Conservation (phyloP, 2,888 invertebrate genomes). For the Mythimna loreyi region DNA sequence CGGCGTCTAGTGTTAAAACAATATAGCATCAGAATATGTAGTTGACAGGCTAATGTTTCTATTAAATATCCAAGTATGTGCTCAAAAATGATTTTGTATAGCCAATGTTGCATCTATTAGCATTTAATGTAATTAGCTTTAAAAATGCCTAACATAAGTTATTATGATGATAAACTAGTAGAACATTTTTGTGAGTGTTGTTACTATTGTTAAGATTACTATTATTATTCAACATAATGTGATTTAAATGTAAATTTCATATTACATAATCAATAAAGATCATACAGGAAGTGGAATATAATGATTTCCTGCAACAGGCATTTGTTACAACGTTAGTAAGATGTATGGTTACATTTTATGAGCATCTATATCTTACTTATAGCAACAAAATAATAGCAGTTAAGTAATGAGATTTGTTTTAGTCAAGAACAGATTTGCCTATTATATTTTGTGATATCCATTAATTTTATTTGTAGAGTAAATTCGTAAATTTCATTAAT, state of each 20-base stretch:
- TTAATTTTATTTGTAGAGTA: slow-evolving; percentile 60
- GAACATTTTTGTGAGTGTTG: slow-evolving; percentile 41
- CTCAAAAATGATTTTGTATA: slow-evolving; percentile 59
- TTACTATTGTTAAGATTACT: slow-evolving; percentile 49
- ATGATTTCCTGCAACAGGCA: slow-evolving; percentile 25
- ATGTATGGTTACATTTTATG: slow-evolving; percentile 17
- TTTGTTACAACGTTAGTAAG: slow-evolving; percentile 20
- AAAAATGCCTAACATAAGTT: slow-evolving; percentile 51
- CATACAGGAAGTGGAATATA: slow-evolving; percentile 5
- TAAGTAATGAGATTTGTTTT: slow-evolving; percentile 68
- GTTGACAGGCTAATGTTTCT: slow-evolving; percentile 49
- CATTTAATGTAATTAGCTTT: slow-evolving; percentile 64
- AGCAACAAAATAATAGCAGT: slow-evolving; percentile 36
- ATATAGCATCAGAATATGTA: slow-evolving; percentile 43
- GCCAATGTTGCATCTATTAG: slow-evolving; percentile 58
- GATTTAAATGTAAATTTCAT: slow-evolving; percentile 21
- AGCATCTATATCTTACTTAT: slow-evolving; percentile 23
- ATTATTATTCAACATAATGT: slow-evolving; percentile 45
- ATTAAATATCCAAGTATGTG: slow-evolving; percentile 51
- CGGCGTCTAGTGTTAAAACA: slow-evolving; percentile 54
- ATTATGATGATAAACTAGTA: slow-evolving; percentile 40
- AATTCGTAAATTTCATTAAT: slow-evolving; percentile 43
- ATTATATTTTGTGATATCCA: slow-evolving; percentile 78
- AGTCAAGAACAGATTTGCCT: slow-evolving; percentile 65
- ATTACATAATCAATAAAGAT: slow-evolving; percentile 16